These are phyloP conservation scores for Drosophila bocqueti DNA, from an alignment of 1,140 invertebrate genomes.

Conservation along the genomic window DNA sequence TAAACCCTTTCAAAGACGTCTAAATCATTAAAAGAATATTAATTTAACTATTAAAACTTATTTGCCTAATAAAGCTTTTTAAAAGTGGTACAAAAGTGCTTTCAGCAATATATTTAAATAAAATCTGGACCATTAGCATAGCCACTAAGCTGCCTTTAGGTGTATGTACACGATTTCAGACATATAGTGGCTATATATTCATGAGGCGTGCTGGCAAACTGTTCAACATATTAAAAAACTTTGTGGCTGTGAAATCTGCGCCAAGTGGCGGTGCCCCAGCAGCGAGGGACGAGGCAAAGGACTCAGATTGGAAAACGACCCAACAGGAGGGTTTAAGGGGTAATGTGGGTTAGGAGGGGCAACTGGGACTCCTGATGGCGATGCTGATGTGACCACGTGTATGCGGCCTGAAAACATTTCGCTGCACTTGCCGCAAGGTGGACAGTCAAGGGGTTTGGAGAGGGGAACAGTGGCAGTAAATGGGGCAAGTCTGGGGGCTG, in stretches of 20 bases:
- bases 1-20: background rate
- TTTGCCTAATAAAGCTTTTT: background rate
- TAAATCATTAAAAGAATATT: background rate
- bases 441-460: constrained; percentile 1
- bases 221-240: constrained; percentile 61
- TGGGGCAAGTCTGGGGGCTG: background rate
- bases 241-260: constrained; percentile 57
- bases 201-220: constrained; percentile 45
- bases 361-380: background rate
- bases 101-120: background rate
- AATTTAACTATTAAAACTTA: background rate
- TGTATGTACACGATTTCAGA: constrained; percentile 11
- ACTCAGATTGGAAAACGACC: constrained; percentile 16
- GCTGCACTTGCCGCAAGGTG: constrained; percentile 45
- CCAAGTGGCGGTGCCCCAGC: constrained; percentile 30
- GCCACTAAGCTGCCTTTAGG: background rate
- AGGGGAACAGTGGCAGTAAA: background rate
- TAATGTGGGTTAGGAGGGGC: background rate
- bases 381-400: constrained; percentile 51
- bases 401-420: constrained; percentile 51
- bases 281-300: constrained; percentile 3
- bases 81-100: background rate
- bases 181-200: constrained; percentile 42
- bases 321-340: background rate
- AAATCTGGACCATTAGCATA: background rate